Base-by-base conservation (phyloP, 2,888 invertebrate species). In the Gerris lacustris region DNA sequence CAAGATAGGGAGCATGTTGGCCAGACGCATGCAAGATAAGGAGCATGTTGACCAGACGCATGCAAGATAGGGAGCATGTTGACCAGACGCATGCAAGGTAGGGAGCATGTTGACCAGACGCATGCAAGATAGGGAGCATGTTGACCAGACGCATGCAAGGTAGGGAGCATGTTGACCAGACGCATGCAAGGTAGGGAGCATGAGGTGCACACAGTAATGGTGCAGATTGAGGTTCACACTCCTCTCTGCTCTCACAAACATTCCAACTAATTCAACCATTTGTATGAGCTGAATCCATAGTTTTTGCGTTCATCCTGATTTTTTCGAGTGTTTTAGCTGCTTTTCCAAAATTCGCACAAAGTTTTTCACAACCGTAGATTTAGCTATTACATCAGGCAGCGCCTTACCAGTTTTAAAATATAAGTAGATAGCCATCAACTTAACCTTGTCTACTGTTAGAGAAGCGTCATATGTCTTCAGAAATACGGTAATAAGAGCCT, bases 161-260 rank as follows among this genome's bases (percentile, higher is more conserved):
- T 77, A 79, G 6, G 78, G 78, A 76, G 79, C 79, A 71, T 78
- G 79, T 72, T 79, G 79, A 70, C 78, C 78, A 74, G 69, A 55
- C 6, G 79, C 78, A 72, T 80, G 77, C 75, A 79, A 79, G 78
- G 78, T 77, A 5, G 79, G 78, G 45, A 80, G 76, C 78, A 79
- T 80, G 78, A 75, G 73, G 74, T 67, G 62, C 64, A 76, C 74
- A 74, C 72, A 67, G 77, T 77, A 71, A 45, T 79, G 71, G 77
- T 80, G 79, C n/a, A 68, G 68, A 55, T n/a, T 9, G 55, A 68
- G 55, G 68, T 68, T 55, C 45, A 45, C 68, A 68, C 68, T 68
- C 47, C 68, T 68, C 47, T 68, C 68, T 45, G 68, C 68, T 68
- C 68, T 68, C 7, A 68, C 55, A 68, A 68, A 44, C 45, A 68